Base-by-base conservation (phyloP, 1,140 invertebrate species). In the Platyura marginata region DNA sequence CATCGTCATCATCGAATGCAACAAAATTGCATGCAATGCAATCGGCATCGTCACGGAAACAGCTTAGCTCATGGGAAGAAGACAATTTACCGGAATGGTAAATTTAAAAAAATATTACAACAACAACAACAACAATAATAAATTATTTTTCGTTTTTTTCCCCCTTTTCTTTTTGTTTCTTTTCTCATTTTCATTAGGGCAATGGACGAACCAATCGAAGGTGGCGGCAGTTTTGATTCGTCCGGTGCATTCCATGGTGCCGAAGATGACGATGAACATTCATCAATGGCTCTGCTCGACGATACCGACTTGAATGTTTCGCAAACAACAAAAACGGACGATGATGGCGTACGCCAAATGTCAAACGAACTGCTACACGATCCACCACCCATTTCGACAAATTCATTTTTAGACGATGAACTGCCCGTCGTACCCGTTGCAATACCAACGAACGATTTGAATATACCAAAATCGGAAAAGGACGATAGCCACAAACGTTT, bases 181-280 rank as follows among this genome's bases (percentile, higher is more conserved):
- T n/a, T n/a, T n/a, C n/a, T n/a, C n/a, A n/a, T n/a, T 5, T 62
- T 60, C 76, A 8, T 8, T 36, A 36, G 34, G 36, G 79, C 77
- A 4, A 80, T 69, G 36, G 79, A 82, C 50, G 78, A 81, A 57
- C 69, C 73, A 22, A 70, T 71, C 21, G 82, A 87, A 59, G 74
- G 75, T 44, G 79, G 84, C 22, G 86, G 86, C 13, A 84, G 79
- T 43, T 91, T 91, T 62, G 87, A 91, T 62, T 70, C 85, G 2
- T 75, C 72, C 40, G 87, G 87, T 3, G 85, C 84, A 10, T 91
- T 90, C 61, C 77, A 79, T 49, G 77, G 75, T 23, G 71, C 71
- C 1, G 70, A 74, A 41, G 73, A 76, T 22, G 73, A 74, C n/a
- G 48, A 52, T n/a, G 41, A 21, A 2, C n/a, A n/a, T n/a, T n/a